Evolutionary conservation across 1,140 invertebrate genomes (phyloP).

Genomic region (Eumaeus atala): DNA sequence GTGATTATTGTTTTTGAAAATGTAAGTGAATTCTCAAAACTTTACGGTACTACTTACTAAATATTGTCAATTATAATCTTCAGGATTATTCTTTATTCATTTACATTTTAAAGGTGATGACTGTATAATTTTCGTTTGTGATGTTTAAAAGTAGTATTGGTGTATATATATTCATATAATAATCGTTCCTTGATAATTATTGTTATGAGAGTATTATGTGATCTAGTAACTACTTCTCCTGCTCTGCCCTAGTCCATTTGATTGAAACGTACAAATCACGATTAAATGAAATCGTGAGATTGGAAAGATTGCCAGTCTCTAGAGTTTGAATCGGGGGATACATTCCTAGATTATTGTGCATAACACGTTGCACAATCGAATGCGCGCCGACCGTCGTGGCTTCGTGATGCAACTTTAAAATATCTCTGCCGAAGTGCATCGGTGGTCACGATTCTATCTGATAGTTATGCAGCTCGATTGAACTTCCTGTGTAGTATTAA

Average conservation of each 20-base stretch:
- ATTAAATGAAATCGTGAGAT: conserved; percentile 47
- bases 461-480: conserved; percentile 21
- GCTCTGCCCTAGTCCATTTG: conserved; percentile 1
- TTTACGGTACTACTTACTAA: no score
- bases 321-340: conserved; percentile 40
- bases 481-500: conserved; percentile 8
- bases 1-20: no score
- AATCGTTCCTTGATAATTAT: no score
- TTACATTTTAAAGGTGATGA: no score
- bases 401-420: conserved; percentile 40
- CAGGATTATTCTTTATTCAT: no score
- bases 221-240: no score
- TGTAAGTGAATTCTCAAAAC: no score
- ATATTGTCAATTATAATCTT: no score
- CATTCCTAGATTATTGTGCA: conserved; percentile 18
- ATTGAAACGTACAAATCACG: conserved; percentile 30
- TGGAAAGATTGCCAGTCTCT: conserved; percentile 37
- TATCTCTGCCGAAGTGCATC: conserved; percentile 40
- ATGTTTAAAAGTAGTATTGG: no score
- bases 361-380: conserved; percentile 56
- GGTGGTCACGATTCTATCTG: conserved; percentile 44
- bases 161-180: no score
- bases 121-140: no score
- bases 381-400: conserved; percentile 30
- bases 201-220: no score